A percentile compares a stretch with the other conserved stretches of the same genome.
phyloP scores from a whole-genome alignment of 2,888 invertebrate species.

The Agriopis marginaria region DNA sequence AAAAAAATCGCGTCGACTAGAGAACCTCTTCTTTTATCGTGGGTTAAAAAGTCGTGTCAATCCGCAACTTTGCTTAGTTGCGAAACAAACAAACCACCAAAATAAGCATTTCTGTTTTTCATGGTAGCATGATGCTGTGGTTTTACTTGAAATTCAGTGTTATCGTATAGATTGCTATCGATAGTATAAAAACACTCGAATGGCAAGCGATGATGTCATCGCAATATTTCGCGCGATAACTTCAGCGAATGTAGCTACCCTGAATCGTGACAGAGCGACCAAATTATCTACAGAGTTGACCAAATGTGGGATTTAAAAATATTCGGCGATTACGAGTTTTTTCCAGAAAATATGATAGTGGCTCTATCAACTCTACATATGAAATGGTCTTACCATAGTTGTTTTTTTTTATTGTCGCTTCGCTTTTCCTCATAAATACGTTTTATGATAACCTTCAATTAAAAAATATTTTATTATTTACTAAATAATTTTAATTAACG shows the following conservation, averaged over 20 bases:
- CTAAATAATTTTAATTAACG: no score
- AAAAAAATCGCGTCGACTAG: no score
- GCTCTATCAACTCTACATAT: background rate
- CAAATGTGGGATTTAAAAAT: no score
- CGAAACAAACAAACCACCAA: background rate
- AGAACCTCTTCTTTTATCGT: no score
- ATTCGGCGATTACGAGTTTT: no score
- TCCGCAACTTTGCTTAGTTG: no score
- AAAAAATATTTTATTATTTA: no score
- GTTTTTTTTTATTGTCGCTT: background rate
- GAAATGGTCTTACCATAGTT: background rate
- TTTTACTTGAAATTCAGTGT: background rate
- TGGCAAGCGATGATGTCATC: slow-evolving; percentile 6
- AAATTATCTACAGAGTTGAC: background rate
- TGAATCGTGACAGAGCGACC: background rate
- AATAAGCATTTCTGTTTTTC: background rate
- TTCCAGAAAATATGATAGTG: no score
- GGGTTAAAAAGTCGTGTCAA: no score
- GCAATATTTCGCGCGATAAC: slow-evolving; percentile 3
- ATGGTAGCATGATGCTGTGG: background rate
- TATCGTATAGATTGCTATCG: background rate
- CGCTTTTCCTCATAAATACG: background rate
- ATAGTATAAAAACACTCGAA: background rate
- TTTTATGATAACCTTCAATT: no score
- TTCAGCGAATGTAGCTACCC: background rate